These are phyloP conservation scores for Calephelis virginiensis DNA, from an alignment of 1,140 invertebrate species.

Conservation along the genomic window DNA sequence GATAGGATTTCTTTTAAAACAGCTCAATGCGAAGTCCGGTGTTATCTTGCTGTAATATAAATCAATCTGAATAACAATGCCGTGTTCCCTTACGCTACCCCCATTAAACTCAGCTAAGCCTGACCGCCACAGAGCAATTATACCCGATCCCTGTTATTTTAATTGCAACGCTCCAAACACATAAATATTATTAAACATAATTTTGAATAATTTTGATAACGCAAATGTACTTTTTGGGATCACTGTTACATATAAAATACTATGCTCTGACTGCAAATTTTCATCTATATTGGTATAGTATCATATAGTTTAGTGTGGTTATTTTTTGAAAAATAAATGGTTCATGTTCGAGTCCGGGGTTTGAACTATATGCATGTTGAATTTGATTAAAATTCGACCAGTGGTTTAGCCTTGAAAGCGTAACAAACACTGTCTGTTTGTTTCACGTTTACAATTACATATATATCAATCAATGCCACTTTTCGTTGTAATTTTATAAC, in stretches of 20 bases:
- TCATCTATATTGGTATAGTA: no score
- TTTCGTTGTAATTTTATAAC: no score
- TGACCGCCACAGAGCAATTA: conserved; percentile 17
- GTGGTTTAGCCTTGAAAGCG: no score
- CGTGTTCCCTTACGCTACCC: background rate
- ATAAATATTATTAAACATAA: conserved; percentile 3
- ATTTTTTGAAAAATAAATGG: no score
- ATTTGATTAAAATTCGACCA: no score
- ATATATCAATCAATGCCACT: no score
- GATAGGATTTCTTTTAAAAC: background rate
- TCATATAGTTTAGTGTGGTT: no score
- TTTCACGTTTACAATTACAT: no score
- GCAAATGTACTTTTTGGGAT: background rate
- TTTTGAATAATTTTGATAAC: conserved; percentile 7
- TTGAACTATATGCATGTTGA: no score
- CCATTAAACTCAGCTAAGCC: conserved; percentile 15
- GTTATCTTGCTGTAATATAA: conserved; percentile 12
- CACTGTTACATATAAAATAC: background rate
- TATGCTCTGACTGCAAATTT: background rate
- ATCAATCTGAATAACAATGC: conserved; percentile 12
- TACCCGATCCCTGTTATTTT: conserved; percentile 12
- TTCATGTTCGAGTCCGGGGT: no score
- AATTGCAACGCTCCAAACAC: conserved; percentile 10
- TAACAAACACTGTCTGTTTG: no score
- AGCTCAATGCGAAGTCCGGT: conserved; percentile 7